These are phyloP conservation scores for Narcine bancroftii DNA, from an alignment of 2,113 vertebrate genomes.

Conservation along the genomic window DNA sequence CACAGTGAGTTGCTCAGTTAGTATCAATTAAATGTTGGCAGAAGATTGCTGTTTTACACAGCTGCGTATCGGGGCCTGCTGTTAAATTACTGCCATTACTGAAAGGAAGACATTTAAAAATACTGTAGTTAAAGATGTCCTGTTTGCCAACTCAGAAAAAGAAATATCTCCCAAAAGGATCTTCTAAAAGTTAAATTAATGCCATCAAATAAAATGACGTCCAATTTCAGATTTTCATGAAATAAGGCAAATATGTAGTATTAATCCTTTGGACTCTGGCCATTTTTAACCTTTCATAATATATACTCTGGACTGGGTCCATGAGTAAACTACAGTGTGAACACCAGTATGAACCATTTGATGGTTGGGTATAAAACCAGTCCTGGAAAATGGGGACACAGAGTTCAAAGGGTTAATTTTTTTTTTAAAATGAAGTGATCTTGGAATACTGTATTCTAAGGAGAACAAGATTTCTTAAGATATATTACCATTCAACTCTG, in stretches of 20 bases:
- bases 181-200: background rate
- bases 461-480: background rate
- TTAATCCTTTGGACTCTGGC: too few relatives aligned
- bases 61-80: background rate
- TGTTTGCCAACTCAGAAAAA: background rate
- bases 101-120: background rate
- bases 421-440: background rate
- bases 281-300: too few relatives aligned
- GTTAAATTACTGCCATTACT: background rate
- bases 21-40: background rate
- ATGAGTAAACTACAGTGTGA: too few relatives aligned
- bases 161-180: background rate
- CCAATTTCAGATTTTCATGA: background rate
- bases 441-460: background rate
- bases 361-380: too few relatives aligned
- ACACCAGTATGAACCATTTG: too few relatives aligned
- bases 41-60: constrained; percentile 13
- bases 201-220: background rate
- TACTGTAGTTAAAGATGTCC: background rate
- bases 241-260: background rate
- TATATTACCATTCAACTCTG: background rate
- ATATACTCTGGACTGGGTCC: too few relatives aligned
- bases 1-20: background rate
- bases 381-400: too few relatives aligned
- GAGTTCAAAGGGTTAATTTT: too few relatives aligned